Evolutionary conservation across 1,140 invertebrate species (phyloP).

Genomic region (Riptortus pedestris): DNA sequence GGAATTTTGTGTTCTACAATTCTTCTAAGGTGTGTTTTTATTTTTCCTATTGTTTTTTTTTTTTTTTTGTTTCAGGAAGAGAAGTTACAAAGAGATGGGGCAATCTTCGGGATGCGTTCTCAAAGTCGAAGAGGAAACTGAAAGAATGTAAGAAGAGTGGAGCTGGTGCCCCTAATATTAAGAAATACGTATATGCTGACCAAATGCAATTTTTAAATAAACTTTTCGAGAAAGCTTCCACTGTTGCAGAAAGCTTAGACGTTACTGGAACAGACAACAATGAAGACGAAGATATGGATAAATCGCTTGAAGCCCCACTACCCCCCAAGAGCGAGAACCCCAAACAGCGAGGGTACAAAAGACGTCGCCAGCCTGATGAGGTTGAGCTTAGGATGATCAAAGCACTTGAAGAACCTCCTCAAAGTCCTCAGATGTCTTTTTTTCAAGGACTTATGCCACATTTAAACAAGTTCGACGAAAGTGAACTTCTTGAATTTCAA

Average conservation of each 20-base stretch:
- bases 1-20: no score
- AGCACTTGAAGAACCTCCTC: slow-evolving; percentile 16
- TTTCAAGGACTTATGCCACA: slow-evolving; percentile 13
- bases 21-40: no score
- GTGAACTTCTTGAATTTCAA: slow-evolving; percentile 9
- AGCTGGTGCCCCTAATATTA: slow-evolving; percentile 25
- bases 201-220: slow-evolving; percentile 34
- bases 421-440: slow-evolving; percentile 19
- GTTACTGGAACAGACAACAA: slow-evolving; percentile 3
- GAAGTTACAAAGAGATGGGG: slow-evolving; percentile 28
- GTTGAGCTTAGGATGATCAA: slow-evolving; percentile 22
- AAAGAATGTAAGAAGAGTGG: no score
- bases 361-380: slow-evolving; percentile 16
- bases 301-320: slow-evolving; percentile 1
- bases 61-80: no score
- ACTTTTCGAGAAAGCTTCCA: slow-evolving; percentile 12
- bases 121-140: slow-evolving; percentile 26
- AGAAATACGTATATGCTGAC: slow-evolving; percentile 28
- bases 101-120: slow-evolving; percentile 28
- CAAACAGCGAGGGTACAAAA: slow-evolving; percentile 16
- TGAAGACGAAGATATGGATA: slow-evolving; percentile 9
- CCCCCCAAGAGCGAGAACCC: slow-evolving; percentile 5
- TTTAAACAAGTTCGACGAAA: no score
- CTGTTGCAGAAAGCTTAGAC: slow-evolving; percentile 19
- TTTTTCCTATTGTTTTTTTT: no score